Evolutionary conservation across 1,140 invertebrate species (phyloP), one percentile per base, ranked within the genome.

Genomic region (Euura lappo): DNA sequence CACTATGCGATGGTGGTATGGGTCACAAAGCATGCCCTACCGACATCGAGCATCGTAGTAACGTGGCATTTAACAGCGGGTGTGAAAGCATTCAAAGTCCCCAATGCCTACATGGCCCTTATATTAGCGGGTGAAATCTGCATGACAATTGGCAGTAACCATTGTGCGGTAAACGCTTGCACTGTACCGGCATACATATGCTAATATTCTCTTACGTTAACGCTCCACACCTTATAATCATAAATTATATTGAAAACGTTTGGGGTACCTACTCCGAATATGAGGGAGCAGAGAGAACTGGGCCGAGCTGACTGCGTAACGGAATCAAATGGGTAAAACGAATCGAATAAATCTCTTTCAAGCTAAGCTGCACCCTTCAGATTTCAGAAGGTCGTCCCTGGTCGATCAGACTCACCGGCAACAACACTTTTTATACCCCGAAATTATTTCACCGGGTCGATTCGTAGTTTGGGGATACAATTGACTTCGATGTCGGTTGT

Each of bases 121-220:
- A 60, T 60, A 60, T 60, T 60, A 60, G 51, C 51, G 6, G 8
- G 51, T 3, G 51, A n/a, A 60, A 60, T 60, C 51, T 60, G 51
- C 51, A 60, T 60, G 51, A 60, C 51, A 60, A 60, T n/a, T 8
- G 51, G 51, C 51, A n/a, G 51, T 8, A 8, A n/a, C 51, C 51
- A 60, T 60, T 60, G 51, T 60, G 51, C 51, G 51, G 51, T 60
- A 60, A 60, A 60, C 51, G 51, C 51, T 60, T 6, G 51, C 51
- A 60, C 51, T 60, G 51, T 60, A 60, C 51, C 51, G 51, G 8
- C 51, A 60, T 60, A 60, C 51, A 60, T 60, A 60, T 60, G 51
- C 51, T 60, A 60, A 60, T 60, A 60, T 60, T 60, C 51, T 60
- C 51, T 60, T 60, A 60, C 51, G 51, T 60, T 60, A 60, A 60